Evolutionary conservation across 2,113 vertebrate species (phyloP).

Genomic region (Alosa alosa): DNA sequence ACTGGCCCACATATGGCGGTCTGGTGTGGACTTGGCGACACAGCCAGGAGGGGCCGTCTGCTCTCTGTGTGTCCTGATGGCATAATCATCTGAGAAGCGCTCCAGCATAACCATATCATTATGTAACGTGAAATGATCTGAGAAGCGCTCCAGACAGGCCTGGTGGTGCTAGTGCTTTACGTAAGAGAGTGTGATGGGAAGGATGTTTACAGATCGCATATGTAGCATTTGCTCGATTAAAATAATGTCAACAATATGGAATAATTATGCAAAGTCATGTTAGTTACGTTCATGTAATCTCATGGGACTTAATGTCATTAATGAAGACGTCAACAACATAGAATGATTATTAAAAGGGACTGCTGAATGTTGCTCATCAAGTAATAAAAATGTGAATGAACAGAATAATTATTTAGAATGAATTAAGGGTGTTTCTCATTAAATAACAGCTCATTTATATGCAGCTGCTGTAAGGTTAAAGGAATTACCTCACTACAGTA

Average conservation of each 20-base stretch:
- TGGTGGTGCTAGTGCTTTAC: neutral
- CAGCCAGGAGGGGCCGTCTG: neutral
- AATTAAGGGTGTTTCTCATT: too few relatives aligned
- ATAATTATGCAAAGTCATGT: neutral
- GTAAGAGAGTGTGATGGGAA: neutral
- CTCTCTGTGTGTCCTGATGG: neutral
- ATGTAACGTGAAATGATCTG: constrained; percentile 16
- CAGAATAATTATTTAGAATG: too few relatives aligned
- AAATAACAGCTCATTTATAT: too few relatives aligned
- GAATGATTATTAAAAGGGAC: neutral
- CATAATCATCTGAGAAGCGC: constrained; percentile 21
- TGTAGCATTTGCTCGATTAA: neutral
- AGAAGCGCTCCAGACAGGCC: neutral
- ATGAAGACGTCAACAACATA: neutral
- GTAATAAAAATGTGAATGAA: too few relatives aligned
- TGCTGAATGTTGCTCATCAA: neutral
- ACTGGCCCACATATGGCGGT: neutral
- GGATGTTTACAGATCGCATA: neutral
- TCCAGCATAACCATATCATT: neutral
- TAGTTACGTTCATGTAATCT: neutral
- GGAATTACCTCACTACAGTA: too few relatives aligned
- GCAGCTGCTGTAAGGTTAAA: too few relatives aligned
- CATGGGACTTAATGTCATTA: neutral
- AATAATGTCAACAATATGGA: neutral
- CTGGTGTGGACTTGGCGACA: neutral